Percentiles rank a stretch among this genome's conserved stretches.
Evolutionary conservation across 2,888 invertebrate genomes (phyloP).

Genomic region (Agapostemon virescens): DNA sequence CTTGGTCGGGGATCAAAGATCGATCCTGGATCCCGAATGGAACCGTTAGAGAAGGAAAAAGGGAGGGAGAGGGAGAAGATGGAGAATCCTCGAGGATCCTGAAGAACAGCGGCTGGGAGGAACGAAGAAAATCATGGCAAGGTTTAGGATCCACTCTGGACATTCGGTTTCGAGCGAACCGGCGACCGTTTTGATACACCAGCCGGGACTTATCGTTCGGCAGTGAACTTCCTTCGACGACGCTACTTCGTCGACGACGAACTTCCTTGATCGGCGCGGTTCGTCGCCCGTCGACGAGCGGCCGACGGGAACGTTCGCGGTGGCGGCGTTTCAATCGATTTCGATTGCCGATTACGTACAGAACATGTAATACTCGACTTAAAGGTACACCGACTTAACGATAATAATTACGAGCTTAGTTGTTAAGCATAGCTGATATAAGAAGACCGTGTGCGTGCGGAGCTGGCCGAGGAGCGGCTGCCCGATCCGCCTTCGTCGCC

Average conservation of each 20-base stretch:
- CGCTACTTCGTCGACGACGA: constrained; percentile 22
- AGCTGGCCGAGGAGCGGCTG: not conserved
- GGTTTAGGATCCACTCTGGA: not conserved
- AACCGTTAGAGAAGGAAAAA: too few species aligned
- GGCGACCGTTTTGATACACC: not conserved
- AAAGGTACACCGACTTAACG: constrained; percentile 50
- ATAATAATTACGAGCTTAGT: constrained; percentile 63
- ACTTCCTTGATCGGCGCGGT: too few species aligned
- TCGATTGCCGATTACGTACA: constrained; percentile 42
- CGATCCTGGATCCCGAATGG: too few species aligned
- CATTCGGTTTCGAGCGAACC: not conserved
- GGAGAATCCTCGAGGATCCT: too few species aligned
- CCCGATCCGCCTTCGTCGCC: constrained; percentile 7
- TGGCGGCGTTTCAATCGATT: constrained; percentile 47
- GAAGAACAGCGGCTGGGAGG: not conserved
- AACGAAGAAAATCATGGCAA: not conserved
- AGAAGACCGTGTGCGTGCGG: not conserved
- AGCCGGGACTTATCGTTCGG: not conserved
- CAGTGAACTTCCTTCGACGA: constrained; percentile 32
- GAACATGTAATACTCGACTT: constrained; percentile 42
- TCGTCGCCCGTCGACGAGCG: constrained; percentile 10
- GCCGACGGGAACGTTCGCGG: constrained; percentile 36
- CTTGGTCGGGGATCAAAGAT: too few species aligned
- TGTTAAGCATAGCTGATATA: constrained; percentile 54
- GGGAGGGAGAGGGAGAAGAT: too few species aligned